Percentiles rank a stretch among this genome's conserved stretches.
These are phyloP conservation scores for Laspeyria flexula DNA, from an alignment of 2,888 invertebrate genomes.

Conservation along the genomic window DNA sequence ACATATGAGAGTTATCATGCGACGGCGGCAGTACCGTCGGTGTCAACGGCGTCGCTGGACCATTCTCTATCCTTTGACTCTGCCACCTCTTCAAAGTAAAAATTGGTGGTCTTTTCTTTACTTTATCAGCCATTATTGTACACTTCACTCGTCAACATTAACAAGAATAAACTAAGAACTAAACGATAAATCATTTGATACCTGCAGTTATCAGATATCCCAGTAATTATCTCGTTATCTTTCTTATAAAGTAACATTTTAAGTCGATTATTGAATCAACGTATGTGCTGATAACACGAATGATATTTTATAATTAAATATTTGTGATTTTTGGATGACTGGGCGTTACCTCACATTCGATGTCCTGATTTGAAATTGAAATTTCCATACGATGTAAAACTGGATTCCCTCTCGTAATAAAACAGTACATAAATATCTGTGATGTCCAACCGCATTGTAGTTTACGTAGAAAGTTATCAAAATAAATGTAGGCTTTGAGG, in stretches of 20 bases:
- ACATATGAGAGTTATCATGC: conserved; percentile 33
- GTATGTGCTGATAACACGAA: background rate
- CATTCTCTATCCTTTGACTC: conserved; percentile 52
- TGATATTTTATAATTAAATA: background rate
- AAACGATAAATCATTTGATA: conserved; percentile 28
- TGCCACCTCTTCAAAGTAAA: conserved; percentile 72
- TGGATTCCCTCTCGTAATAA: conserved; percentile 31
- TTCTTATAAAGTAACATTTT: conserved; percentile 22
- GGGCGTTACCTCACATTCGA: background rate
- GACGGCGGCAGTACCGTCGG: conserved; percentile 25
- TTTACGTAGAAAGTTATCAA: conserved; percentile 68
- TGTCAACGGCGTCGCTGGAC: conserved; percentile 14
- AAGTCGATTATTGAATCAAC: conserved; percentile 22
- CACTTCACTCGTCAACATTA: conserved; percentile 36
- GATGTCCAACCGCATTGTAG: conserved; percentile 44
- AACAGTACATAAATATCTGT: conserved; percentile 42
- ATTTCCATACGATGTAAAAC: conserved; percentile 23
- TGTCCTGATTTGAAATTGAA: conserved; percentile 37
- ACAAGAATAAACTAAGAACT: conserved; percentile 34
- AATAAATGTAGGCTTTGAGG: conserved; percentile 74
- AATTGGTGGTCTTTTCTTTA: conserved; percentile 69
- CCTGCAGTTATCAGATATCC: conserved; percentile 27
- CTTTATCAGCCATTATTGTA: conserved; percentile 70
- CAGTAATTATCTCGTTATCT: conserved; percentile 34
- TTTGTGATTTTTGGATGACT: background rate